Conservation (phyloP, 2,888 invertebrate species). For the Buathra laborator region DNA sequence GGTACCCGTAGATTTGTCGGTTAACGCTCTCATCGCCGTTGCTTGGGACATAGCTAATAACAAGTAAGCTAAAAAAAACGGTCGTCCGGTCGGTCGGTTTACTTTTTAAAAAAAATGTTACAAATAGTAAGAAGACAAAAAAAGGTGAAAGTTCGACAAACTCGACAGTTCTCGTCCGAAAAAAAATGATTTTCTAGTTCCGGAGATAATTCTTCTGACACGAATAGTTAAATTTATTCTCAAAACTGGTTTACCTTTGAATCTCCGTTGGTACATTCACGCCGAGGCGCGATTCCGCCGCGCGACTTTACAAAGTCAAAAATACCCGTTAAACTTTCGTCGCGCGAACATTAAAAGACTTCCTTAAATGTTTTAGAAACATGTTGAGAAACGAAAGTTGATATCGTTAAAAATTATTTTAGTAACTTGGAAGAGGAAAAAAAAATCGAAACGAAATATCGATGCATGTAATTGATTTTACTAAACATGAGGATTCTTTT, state of each 20-base stretch:
- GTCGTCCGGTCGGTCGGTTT: neutral
- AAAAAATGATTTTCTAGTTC: conserved; percentile 14
- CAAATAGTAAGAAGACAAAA: neutral
- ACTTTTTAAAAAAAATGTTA: too few species aligned
- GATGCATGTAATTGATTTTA: neutral
- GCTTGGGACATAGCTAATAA: conserved; percentile 85
- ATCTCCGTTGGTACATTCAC: neutral
- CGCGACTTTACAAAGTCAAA: neutral
- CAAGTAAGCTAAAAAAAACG: conserved; percentile 74
- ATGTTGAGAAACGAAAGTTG: conserved; percentile 9
- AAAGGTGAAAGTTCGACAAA: neutral
- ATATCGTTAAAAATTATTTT: neutral
- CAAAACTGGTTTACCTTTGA: conserved; percentile 54
- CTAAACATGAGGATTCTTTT: neutral
- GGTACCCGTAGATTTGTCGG: conserved; percentile 85
- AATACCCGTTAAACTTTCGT: neutral
- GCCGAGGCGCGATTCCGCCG: conserved; percentile 3
- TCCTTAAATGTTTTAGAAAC: conserved; percentile 17
- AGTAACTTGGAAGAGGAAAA: neutral
- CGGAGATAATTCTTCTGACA: neutral
- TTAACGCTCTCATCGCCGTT: conserved; percentile 84
- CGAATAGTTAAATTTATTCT: conserved; percentile 33
- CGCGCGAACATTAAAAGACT: conserved; percentile 26
- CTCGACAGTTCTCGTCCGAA: neutral
- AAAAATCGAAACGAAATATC: neutral